Percentiles rank a stretch among this genome's conserved stretches.
These are phyloP conservation scores for Pitta sordida DNA, from an alignment of 2,113 vertebrate genomes.

Conservation along the genomic window DNA sequence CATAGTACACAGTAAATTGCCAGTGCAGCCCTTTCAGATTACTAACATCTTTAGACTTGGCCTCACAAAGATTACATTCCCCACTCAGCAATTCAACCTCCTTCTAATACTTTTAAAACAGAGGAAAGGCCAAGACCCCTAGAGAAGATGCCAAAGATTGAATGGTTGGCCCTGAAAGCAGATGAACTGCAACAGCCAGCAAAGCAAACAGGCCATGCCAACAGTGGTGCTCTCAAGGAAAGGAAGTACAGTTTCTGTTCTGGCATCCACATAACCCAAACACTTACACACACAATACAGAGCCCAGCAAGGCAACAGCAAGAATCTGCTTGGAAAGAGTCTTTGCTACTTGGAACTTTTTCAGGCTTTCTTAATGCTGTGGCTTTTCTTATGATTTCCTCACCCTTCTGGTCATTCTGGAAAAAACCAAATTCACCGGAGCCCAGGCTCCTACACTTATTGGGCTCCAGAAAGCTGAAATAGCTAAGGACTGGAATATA, in stretches of 20 bases:
- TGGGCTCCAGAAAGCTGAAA: neutral
- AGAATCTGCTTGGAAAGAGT: neutral
- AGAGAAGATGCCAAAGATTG: slow-evolving; percentile 32
- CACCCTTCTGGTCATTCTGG: neutral
- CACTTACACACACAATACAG: neutral
- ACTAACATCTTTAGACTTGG: slow-evolving; percentile 34
- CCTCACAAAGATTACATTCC: slow-evolving; percentile 18
- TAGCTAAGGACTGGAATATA: neutral
- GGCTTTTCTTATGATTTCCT: neutral
- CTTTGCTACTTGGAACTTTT: neutral
- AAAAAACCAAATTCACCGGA: neutral
- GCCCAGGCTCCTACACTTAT: neutral
- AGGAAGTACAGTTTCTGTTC: slow-evolving; percentile 12
- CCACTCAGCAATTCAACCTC: slow-evolving; percentile 29
- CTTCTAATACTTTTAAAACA: slow-evolving; percentile 42
- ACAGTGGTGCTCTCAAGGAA: neutral
- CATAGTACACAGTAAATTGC: neutral
- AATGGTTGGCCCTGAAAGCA: slow-evolving; percentile 34
- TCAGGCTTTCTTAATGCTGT: neutral
- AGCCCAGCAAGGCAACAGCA: neutral
- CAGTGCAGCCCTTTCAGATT: slow-evolving; percentile 22
- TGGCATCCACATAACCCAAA: neutral
- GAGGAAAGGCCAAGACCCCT: slow-evolving; percentile 30
- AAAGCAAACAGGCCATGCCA: slow-evolving; percentile 37
- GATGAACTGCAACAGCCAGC: neutral